Evolutionary conservation across 2,797 vertebrate species (phyloP), one percentile per base, ranked within the genome.

Genomic region (Accipiter minullus): DNA sequence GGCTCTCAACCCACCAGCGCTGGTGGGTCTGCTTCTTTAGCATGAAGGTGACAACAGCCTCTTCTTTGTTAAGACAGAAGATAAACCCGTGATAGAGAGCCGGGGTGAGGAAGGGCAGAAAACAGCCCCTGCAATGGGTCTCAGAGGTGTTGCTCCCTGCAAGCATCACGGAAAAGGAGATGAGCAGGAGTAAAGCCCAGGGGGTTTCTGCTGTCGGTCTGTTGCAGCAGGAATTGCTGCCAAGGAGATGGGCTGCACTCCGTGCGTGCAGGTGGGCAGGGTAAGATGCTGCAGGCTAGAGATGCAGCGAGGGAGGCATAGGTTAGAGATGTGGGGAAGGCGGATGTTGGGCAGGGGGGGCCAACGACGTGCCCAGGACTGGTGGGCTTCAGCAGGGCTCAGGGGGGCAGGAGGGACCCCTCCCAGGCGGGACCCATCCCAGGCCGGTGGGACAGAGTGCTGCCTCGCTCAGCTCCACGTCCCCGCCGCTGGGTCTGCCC

Each of bases 21-120:
- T 0, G 1, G 32, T 2, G 1, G 32, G n/a, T 22, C 25, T 9
- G 34, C 59, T 23, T 12, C 32, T 20, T 10, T 21, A 55, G 40
- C 42, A 0, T 18, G 22, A 29, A 36, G 20, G 63, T 50, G 59
- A 17, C 23, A 9, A 40, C 6, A 17, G 19, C 4, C 21, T 31
- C 31, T 38, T 59, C 53, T 15, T 21, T 2, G 11, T 19, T 42
- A 22, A n/a, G 36, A 12, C 34, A 44, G 47, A 18, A 19, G 12
- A 8, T 3, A 12, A 48, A 7, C 15, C 25, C 18, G 15, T 18
- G 12, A 19, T 0, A 7, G 53, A 17, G 53, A 50, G 29, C 32
- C 5, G 4, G 34, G 66, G 31, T 20, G 66, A 22, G 55, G 15
- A 22, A 9, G 15, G 48, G 34, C 66, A 34, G 34, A 12, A 21